These are phyloP conservation scores for Cladopsammia gracilis DNA, from an alignment of 64 coral and sea anemone species.

Conservation along the genomic window DNA sequence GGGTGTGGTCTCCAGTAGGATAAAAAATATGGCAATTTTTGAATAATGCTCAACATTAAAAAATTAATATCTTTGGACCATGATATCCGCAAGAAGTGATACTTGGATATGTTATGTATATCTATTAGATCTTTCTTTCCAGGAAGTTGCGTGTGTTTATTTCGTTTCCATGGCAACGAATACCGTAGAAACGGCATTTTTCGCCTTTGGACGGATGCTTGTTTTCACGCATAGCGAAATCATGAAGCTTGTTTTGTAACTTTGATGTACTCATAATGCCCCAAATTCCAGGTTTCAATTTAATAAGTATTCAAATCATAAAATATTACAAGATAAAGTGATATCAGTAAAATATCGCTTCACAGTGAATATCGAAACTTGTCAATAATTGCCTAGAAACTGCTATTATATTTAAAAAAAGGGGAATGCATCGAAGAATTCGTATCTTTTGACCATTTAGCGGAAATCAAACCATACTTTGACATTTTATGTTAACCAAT, in stretches of 20 bases:
- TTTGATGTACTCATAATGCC: constrained; percentile 44
- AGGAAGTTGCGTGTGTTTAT: neutral
- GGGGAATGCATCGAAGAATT: neutral
- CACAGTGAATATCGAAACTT: neutral
- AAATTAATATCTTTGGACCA: neutral
- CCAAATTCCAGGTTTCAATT: constrained; percentile 48
- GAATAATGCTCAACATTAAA: constrained; percentile 5
- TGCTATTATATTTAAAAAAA: constrained; percentile 3
- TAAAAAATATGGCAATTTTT: neutral
- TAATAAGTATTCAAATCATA: constrained; percentile 49
- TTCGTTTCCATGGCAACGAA: neutral
- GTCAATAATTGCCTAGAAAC: constrained; percentile 1
- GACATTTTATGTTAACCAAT: constrained; percentile 3
- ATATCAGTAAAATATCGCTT: constrained; percentile 2
- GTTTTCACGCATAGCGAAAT: no score
- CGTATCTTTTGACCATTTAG: constrained; percentile 1
- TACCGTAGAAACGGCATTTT: neutral
- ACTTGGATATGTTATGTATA: constrained; percentile 1
- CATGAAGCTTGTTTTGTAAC: constrained; percentile 39
- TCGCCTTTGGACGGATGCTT: no score
- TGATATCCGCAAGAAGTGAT: neutral
- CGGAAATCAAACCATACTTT: constrained; percentile 8
- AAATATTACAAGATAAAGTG: neutral
- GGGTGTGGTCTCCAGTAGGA: neutral
- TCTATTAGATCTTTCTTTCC: constrained; percentile 17